These are phyloP conservation scores for Clarias platycephalus DNA, from an alignment of 2,797 vertebrate genomes.

Conservation along the genomic window DNA sequence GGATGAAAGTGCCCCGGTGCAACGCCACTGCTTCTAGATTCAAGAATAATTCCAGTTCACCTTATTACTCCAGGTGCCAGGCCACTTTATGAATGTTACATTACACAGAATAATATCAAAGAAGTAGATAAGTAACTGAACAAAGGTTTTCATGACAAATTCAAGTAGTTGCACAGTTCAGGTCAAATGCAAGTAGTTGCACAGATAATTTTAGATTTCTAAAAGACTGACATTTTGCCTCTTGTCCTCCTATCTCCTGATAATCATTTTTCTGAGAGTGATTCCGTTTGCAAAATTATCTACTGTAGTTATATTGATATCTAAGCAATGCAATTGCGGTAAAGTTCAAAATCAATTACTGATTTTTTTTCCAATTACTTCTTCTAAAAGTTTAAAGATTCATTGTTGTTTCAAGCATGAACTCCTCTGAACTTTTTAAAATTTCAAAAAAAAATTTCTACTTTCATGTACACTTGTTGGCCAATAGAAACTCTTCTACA, in stretches of 20 bases:
- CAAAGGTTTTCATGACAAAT: constrained; percentile 19
- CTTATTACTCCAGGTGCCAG: constrained; percentile 41
- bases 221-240: constrained; percentile 12
- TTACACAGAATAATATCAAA: constrained; percentile 34
- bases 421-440: background rate
- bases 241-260: background rate
- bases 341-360: background rate
- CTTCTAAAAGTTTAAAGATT: background rate
- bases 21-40: constrained; percentile 35
- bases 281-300: background rate
- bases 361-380: too few species aligned
- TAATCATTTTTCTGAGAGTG: background rate
- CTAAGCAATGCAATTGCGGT: background rate
- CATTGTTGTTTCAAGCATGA: background rate
- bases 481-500: background rate
- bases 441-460: background rate
- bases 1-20: constrained; percentile 50
- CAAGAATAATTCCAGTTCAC: constrained; percentile 48
- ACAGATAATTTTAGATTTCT: background rate
- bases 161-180: background rate
- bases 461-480: background rate
- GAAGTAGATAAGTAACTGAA: constrained; percentile 25
- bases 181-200: background rate
- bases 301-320: background rate
- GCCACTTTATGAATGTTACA: constrained; percentile 37